Conservation (phyloP, 2,113 vertebrate genomes). For the Rattus norvegicus region GRCr8 NC_086024.1:116807001-116807500, state of each 20-base stretch:
- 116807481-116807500: conserved; percentile 13
- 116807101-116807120: neutral
- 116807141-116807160: neutral
- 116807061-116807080: neutral
- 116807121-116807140: neutral
- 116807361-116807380: conserved; percentile 32
- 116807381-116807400: neutral
- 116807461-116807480: neutral
- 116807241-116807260: neutral
- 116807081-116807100: neutral
- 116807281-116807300: neutral
- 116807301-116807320: neutral
- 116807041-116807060: neutral
- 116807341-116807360: neutral
- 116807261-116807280: neutral
- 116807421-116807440: conserved; percentile 1
- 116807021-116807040: neutral
- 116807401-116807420: neutral
- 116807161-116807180: neutral
- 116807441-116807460: neutral
- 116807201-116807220: neutral
- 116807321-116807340: neutral
- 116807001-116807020: neutral
- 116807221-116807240: neutral
- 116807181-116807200: neutral